A percentile compares a stretch with the other conserved stretches of the same genome.
phyloP scores from a whole-genome alignment of 2,113 vertebrate species.

The Aythya baeri region DNA sequence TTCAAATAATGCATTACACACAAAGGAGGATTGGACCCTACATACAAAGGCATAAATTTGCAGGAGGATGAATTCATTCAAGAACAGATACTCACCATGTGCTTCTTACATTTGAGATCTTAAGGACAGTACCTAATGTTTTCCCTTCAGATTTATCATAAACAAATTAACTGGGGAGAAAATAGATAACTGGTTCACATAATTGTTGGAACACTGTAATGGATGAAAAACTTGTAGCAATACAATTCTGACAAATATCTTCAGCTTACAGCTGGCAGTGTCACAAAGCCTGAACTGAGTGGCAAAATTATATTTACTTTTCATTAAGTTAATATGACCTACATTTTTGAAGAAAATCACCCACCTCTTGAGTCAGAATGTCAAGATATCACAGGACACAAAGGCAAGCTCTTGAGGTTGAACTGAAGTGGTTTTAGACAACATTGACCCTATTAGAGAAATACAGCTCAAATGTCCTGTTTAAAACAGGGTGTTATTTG shows the following conservation, averaged over 20 bases:
- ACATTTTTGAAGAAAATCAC: not conserved
- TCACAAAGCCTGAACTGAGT: not conserved
- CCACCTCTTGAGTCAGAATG: not conserved
- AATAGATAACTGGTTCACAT: not conserved
- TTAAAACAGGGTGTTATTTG: not conserved
- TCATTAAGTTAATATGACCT: not conserved
- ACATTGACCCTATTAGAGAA: not conserved
- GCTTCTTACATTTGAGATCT: not conserved
- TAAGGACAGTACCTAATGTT: not conserved
- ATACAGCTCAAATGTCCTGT: not conserved
- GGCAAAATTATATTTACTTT: constrained; percentile 17
- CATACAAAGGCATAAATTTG: not conserved
- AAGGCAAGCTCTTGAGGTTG: not conserved
- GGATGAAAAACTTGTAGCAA: constrained; percentile 16
- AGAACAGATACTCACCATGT: not conserved
- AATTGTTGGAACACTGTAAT: not conserved
- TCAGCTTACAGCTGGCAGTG: not conserved
- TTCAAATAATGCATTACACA: not conserved
- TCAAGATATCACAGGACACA: not conserved
- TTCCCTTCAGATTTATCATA: constrained; percentile 7
- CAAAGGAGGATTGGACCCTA: not conserved
- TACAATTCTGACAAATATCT: constrained; percentile 26
- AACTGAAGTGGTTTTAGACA: not conserved
- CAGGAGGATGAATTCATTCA: not conserved
- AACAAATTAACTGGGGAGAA: constrained; percentile 41